Evolutionary conservation across 2,113 vertebrate species (phyloP), one percentile per base, ranked within the genome.

Genomic region (Syrmaticus mikado): DNA sequence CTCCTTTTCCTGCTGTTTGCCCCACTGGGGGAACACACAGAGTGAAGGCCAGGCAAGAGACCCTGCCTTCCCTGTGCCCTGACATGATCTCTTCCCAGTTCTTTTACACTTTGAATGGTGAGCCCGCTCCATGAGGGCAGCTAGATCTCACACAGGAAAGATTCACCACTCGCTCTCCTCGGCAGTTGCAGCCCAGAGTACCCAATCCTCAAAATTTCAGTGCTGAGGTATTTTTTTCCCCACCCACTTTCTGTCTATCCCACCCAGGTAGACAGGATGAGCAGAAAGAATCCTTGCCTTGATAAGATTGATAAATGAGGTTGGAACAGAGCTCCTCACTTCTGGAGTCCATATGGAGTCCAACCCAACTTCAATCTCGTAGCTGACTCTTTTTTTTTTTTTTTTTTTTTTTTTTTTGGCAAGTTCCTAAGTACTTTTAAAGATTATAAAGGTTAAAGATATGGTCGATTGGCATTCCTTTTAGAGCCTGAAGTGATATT

Each of bases 211-310:
- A 89, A 77, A 50, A 93, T 80, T 77, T 91, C 72, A 75, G 25
- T 3, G 3, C 1, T 3, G 88, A 93, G 57, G 50, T 90, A 93
- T 93, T 90, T 94, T 55, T 92, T 83, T 90, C 79, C 43, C 80
- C 94, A 92, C 92, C 88, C 85, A 90, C 65, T 93, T 95, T 94
- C 76, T 57, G 48, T 87, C 68, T 91, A 93, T 96, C 95, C 96
- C 94, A 95, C 96, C 96, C 94, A 97, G 96, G 96, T 93, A 96
- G 96, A 94, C 60, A 96, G 92, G 89, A 85, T 82, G 89, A 94
- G 43, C 87, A 92, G 89, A 95, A 96, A 89, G 75, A 94, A 95
- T 87, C 95, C 32, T 82, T 95, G 89, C 89, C 85, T 92, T 96
- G 94, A 95, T 96, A 93, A 94, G 76, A 87, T 91, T 94, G 93